phyloP scores from a whole-genome alignment of 1,140 invertebrate species.

The Diabrotica virgifera region DNA sequence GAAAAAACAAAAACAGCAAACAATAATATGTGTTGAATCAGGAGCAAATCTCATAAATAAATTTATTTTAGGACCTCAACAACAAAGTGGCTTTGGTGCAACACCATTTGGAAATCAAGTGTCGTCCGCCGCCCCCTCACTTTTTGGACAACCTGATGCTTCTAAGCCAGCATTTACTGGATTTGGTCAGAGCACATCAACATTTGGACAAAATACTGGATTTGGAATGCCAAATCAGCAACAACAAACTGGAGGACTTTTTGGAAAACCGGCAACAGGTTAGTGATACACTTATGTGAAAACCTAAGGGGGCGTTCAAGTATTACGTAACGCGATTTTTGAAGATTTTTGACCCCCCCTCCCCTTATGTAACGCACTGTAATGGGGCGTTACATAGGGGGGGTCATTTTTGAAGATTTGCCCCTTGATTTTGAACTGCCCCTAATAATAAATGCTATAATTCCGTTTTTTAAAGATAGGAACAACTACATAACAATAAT shows the following conservation, averaged over 20 bases:
- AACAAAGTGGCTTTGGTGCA: slow-evolving; percentile 31
- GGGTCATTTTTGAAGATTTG: no score
- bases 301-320: no score
- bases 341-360: no score
- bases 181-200: slow-evolving; percentile 44
- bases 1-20: no score
- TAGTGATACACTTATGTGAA: not conserved
- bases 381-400: no score
- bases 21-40: no score
- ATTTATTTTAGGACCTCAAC: slow-evolving; percentile 31
- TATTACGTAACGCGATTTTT: no score
- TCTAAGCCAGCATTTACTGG: slow-evolving; percentile 41
- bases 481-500: no score
- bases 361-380: no score
- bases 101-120: slow-evolving; percentile 33
- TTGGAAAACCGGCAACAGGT: slow-evolving; percentile 28
- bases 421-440: no score
- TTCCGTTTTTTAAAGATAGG: no score
- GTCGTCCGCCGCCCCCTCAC: slow-evolving; percentile 45
- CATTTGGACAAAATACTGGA: slow-evolving; percentile 47
- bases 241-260: slow-evolving; percentile 23
- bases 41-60: not conserved
- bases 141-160: slow-evolving; percentile 52
- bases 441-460: no score
- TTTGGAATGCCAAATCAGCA: slow-evolving; percentile 28